Evolutionary conservation across 2,113 vertebrate genomes (phyloP).

Genomic region (Reinhardtius hippoglossoides): DNA sequence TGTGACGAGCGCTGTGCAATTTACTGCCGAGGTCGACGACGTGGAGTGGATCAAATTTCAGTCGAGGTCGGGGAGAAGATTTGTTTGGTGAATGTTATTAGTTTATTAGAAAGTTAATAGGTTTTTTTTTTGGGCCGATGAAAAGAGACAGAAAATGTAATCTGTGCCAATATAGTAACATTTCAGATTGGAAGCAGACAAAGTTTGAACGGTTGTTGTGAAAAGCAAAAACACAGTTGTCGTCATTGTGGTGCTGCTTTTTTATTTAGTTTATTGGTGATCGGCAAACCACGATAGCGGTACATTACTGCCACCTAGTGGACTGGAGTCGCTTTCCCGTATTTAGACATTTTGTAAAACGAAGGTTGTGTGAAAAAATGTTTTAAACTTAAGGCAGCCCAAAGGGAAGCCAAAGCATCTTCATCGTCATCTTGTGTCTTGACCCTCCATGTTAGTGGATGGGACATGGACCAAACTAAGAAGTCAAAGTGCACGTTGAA

Average conservation of each 20-base stretch:
- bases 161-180: too few relatives aligned
- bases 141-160: not conserved
- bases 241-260: not conserved
- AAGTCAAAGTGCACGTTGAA: too few relatives aligned
- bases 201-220: too few relatives aligned
- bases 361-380: too few relatives aligned
- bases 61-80: not conserved
- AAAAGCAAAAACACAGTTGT: too few relatives aligned
- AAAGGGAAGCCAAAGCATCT: too few relatives aligned
- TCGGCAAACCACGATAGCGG: not conserved
- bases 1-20: not conserved
- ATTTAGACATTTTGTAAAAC: too few relatives aligned
- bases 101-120: not conserved
- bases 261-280: not conserved
- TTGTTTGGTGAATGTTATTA: not conserved
- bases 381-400: too few relatives aligned
- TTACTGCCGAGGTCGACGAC: not conserved
- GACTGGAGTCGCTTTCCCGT: not conserved
- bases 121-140: not conserved
- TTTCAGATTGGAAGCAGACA: too few relatives aligned
- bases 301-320: not conserved
- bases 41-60: not conserved
- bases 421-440: too few relatives aligned
- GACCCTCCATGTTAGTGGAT: too few relatives aligned
- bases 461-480: too few relatives aligned